Conservation (phyloP, 2,113 vertebrate genomes). For the Urocolius indicus region DNA sequence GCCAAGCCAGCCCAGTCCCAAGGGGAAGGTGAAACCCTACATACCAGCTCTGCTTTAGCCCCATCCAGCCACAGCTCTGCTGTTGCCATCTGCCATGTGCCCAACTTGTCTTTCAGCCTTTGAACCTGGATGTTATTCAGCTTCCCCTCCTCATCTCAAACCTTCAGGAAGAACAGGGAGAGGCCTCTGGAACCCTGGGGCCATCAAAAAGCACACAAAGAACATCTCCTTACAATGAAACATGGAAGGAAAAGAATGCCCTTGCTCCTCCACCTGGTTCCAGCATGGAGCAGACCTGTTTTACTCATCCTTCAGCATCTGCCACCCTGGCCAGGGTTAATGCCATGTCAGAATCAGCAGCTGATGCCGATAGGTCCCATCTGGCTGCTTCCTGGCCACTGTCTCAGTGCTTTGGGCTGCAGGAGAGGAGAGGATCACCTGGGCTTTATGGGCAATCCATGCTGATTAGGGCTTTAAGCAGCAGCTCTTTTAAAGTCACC, state of each 20-base stretch:
- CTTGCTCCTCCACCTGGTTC: not conserved
- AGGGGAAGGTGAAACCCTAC: not conserved
- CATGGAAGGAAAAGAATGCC: not conserved
- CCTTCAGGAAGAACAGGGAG: conserved; percentile 86
- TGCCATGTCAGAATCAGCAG: conserved; percentile 86
- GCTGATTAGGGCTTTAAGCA: not conserved
- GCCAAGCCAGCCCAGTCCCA: not conserved
- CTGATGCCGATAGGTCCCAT: conserved; percentile 82
- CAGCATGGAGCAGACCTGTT: conserved; percentile 43
- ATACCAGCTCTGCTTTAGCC: conserved; percentile 78
- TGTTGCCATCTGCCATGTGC: conserved; percentile 87
- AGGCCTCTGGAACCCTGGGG: conserved; percentile 82
- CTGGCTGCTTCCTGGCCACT: conserved; percentile 78
- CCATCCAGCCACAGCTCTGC: conserved; percentile 87
- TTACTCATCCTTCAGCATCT: conserved; percentile 74
- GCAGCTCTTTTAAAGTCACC: not conserved
- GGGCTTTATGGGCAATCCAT: not conserved
- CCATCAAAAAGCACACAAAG: not conserved
- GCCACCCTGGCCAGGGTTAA: conserved; percentile 83
- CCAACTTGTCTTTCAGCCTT: conserved; percentile 88
- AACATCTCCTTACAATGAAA: not conserved
- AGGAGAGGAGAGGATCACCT: not conserved
- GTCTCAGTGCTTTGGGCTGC: conserved; percentile 84
- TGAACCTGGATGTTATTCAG: conserved; percentile 84
- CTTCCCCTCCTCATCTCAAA: conserved; percentile 75